Base-by-base conservation (phyloP, 1,140 invertebrate species). In the Macrocentrus cingulum region DNA sequence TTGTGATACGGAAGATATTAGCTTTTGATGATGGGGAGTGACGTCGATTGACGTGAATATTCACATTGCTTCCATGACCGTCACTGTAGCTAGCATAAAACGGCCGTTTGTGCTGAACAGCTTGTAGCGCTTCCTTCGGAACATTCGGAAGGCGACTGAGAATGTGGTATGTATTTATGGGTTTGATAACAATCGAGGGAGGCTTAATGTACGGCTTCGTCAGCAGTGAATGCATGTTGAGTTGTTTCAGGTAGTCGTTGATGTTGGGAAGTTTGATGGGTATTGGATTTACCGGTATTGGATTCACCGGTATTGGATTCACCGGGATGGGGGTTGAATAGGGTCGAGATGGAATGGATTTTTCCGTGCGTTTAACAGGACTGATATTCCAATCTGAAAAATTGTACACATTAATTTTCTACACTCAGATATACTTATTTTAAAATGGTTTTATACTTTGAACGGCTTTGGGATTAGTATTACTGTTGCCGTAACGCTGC, bases 51-150 rank as follows among this genome's bases (percentile, higher is more conserved):
- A 52, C 36, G 22, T 52, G 22, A 13, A 52, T 13, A 41, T 52
- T 52, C 18, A 13, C 18, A 25, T 52, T 39, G 4, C 8, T 41
- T 25, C 50, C 50, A 1, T 20, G 8, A 18, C 50, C 50, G 42
- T 52, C 50, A 13, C 19, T 42, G 22, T 52, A 52, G 18, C 36
- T 41, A 23, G n/a, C 34, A 41, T 18, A 15, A 22, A 20, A 52
- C n/a, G 50, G 36, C 42, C 29, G 39, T 0, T 20, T 22, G 1
- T 22, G 9, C 1, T 25, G 4, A 4, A 13, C 50, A 7, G 20
- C 50, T n/a, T 8, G 0, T 9, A 41, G 3, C 7, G 25, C 29
- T 41, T 51, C 22, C 5, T 8, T 0, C 39, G 49, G 49, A 7
- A 37, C 2, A 18, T 37, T 19, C 22, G 41, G 41, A 9, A 44